These are phyloP conservation scores for Ramphastos sulfuratus DNA, from an alignment of 2,113 vertebrate genomes.

Conservation along the genomic window DNA sequence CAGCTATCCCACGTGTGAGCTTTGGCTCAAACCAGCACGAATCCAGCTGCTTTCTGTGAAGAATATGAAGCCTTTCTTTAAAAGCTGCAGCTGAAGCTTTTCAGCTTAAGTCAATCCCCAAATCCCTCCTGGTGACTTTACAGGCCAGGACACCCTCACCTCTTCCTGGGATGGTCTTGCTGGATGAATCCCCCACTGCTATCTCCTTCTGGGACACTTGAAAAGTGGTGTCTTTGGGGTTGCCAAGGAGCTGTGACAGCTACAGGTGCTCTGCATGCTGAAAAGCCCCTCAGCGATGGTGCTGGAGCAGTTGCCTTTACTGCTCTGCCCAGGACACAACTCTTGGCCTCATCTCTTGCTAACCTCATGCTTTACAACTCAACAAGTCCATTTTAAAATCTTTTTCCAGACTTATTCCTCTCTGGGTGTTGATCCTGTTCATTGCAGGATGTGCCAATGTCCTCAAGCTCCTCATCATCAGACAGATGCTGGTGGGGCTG, in stretches of 20 bases:
- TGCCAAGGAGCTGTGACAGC: not conserved
- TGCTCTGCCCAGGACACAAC: not conserved
- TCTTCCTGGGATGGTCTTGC: not conserved
- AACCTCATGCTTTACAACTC: not conserved
- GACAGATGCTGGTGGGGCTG: not conserved
- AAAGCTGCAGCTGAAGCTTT: not conserved
- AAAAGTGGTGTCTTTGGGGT: not conserved
- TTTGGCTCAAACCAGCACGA: not conserved
- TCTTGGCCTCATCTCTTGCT: not conserved
- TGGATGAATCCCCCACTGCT: not conserved
- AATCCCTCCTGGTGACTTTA: not conserved
- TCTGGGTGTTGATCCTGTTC: not conserved
- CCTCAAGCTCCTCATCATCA: not conserved
- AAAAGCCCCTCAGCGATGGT: not conserved
- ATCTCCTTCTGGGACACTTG: not conserved
- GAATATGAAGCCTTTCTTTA: not conserved
- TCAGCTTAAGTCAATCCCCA: not conserved
- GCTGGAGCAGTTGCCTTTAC: not conserved
- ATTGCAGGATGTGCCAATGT: accelerated
- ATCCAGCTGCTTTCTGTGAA: not conserved
- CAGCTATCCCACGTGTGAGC: not conserved
- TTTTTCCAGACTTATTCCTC: not conserved
- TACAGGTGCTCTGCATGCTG: no score
- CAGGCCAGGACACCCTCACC: not conserved
- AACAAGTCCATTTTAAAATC: not conserved